Evolutionary conservation across 1,140 invertebrate genomes (phyloP).

Genomic region (Neodiprion pinetum): DNA sequence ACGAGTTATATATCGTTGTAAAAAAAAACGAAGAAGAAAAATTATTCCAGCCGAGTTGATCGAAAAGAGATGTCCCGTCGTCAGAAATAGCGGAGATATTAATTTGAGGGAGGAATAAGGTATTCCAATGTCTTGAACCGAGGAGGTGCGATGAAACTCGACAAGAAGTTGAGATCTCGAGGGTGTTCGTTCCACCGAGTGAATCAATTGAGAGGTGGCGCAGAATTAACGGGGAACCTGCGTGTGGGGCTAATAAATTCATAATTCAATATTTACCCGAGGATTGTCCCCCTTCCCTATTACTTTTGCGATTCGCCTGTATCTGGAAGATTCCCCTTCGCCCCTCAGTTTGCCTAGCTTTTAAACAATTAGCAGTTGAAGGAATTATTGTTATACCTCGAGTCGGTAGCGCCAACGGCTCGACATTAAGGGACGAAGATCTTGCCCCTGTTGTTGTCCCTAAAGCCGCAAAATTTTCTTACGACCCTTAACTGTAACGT

Average conservation of each 20-base stretch:
- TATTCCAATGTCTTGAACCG: not conserved
- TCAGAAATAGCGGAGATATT: not conserved
- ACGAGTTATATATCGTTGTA: not conserved
- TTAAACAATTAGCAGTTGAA: slow-evolving; percentile 56
- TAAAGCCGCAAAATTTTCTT: slow-evolving; percentile 3
- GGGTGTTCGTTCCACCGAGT: not conserved
- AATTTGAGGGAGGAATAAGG: not conserved
- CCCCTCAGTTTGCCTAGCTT: slow-evolving; percentile 48
- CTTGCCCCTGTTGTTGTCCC: not conserved
- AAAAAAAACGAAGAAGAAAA: not conserved
- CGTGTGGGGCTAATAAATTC: slow-evolving; percentile 48
- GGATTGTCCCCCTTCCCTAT: slow-evolving; percentile 40
- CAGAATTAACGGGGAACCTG: not conserved
- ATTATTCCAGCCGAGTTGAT: not conserved
- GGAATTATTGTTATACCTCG: slow-evolving; percentile 21
- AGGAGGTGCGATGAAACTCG: not conserved
- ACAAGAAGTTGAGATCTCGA: not conserved
- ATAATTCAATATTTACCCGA: slow-evolving; percentile 57
- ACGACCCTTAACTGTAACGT: not conserved
- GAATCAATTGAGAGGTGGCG: not conserved
- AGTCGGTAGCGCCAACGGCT: not conserved
- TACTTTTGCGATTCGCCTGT: slow-evolving; percentile 21
- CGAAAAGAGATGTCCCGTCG: not conserved
- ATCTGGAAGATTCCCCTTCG: slow-evolving; percentile 11
- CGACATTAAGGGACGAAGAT: not conserved